Conservation (phyloP, 2,113 vertebrate species). For the Suricata suricatta region DNA sequence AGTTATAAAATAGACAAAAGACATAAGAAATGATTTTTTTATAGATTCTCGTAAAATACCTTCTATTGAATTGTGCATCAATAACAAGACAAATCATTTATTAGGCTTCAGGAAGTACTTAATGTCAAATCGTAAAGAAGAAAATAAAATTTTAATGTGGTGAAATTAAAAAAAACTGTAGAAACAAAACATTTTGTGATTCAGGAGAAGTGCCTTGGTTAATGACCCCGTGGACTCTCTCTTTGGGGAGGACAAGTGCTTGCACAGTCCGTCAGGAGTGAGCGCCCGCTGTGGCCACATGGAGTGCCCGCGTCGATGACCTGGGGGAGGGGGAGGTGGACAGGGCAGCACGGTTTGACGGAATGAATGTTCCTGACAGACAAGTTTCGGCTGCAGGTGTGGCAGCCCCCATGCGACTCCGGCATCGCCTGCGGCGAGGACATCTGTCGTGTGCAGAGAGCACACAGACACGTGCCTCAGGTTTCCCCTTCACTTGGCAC, state of each 20-base stretch:
- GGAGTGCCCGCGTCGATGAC: too few species aligned
- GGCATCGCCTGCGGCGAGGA: slow-evolving; percentile 61
- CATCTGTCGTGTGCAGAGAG: slow-evolving; percentile 39
- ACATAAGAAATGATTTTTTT: not conserved
- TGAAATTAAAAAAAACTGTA: not conserved
- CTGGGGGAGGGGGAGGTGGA: rapidly evolving
- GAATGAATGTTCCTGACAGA: not conserved
- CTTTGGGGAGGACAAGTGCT: not conserved
- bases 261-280: not conserved
- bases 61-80: not conserved
- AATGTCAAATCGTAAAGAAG: not conserved
- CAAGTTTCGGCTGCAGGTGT: not conserved
- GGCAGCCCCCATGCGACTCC: not conserved
- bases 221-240: not conserved
- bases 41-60: slow-evolving; percentile 2
- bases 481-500: slow-evolving; percentile 51
- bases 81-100: slow-evolving; percentile 24
- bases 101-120: not conserved
- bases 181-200: not conserved
- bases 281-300: not conserved
- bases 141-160: slow-evolving; percentile 40
- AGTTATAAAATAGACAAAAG: slow-evolving; percentile 7
- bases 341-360: not conserved
- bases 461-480: slow-evolving; percentile 63
- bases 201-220: not conserved